Evolutionary conservation across 2,888 invertebrate genomes (phyloP).

Genomic region (Ceramica pisi): DNA sequence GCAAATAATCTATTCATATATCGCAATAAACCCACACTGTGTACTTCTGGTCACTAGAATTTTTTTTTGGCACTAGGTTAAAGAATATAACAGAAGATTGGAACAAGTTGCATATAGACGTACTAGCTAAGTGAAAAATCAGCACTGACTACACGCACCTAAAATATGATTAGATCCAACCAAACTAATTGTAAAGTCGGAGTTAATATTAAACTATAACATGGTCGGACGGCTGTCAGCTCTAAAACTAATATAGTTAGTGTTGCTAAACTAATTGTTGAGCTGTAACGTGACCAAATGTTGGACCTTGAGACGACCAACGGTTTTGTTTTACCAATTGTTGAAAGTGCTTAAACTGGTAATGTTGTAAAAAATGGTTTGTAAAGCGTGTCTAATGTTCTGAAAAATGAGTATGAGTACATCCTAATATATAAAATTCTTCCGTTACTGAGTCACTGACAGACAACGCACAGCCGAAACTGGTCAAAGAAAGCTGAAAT

Average conservation of each 20-base stretch:
- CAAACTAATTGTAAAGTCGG: slow-evolving; percentile 45
- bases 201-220: slow-evolving; percentile 55
- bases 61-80: neutral
- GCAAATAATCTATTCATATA: too few species aligned
- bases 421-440: too few species aligned
- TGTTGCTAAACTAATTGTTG: slow-evolving; percentile 58
- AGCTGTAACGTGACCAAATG: slow-evolving; percentile 53
- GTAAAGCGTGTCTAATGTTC: neutral
- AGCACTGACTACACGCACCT: neutral
- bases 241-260: slow-evolving; percentile 58
- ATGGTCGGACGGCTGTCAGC: slow-evolving; percentile 62
- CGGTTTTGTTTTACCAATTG: slow-evolving; percentile 27
- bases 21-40: too few species aligned
- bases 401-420: neutral
- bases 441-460: too few species aligned
- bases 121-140: neutral
- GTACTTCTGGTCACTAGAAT: too few species aligned
- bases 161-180: slow-evolving; percentile 30
- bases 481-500: too few species aligned
- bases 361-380: neutral
- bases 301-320: slow-evolving; percentile 39
- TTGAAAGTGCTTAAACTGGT: neutral
- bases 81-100: neutral
- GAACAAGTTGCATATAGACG: too few species aligned
- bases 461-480: too few species aligned